Base-by-base conservation (phyloP, 2,797 vertebrate species). In the Malurus leucopterus region DNA sequence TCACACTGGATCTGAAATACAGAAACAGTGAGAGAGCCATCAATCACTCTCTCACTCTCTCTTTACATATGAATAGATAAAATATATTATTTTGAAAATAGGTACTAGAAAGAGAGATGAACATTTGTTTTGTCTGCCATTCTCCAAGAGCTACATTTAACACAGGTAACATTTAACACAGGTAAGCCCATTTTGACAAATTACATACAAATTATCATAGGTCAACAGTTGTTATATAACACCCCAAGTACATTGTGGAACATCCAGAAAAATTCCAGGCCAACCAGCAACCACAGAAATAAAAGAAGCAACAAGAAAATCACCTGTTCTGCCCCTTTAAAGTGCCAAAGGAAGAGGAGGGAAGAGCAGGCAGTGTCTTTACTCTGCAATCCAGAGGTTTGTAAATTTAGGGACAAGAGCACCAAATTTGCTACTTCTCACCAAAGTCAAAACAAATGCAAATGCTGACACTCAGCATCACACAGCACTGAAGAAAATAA, bases 1-100 rank as follows among this genome's bases (percentile, higher is more conserved):
- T 93, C 95, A 95, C 79, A 90, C 41, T 92, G 95, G 58, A 94
- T 93, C 97, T 97, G 93, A 89, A 97, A 97, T 74, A 95, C 4
- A 96, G 90, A 92, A 95, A 82, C 53, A 86, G 90, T 53, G 80
- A 91, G 88, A 86, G 72, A 23, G 81, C 84, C 94, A 89, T 82
- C 92, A 95, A 16, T 59, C 76, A 53, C 51, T 32, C 79, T 63
- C 86, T 50, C 59, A 30, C 41, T 6, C 38, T 43, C 34, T 26
- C 65, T 34, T 27, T n/a, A 8, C 18, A 13, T 5, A n/a, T 13
- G 16, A 27, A 51, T 5, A 65, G 36, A 49, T 49, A 38, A 67
- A 59, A 36, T 32, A 43, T 2, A 49, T 67, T 29, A 36, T 49
- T 55, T 32, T 21, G 46, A 69, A 46, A 40, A 8, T 12, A 50